Percentiles rank a stretch among this genome's conserved stretches.
phyloP scores from a whole-genome alignment of 1,140 invertebrate species.

The honey bee (Apis mellifera) region Amel_HAv3.1 CM009932.2:15296501-15297000 shows the following conservation, averaged over 20 bases:
- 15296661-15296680: background rate
- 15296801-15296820: no score
- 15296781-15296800: no score
- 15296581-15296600: background rate
- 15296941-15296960: background rate
- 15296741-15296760: no score
- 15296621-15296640: background rate
- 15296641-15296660: background rate
- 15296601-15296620: background rate
- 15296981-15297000: background rate
- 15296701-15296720: no score
- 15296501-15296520: background rate
- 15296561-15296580: conserved; percentile 19
- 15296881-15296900: no score
- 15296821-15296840: no score
- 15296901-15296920: no score
- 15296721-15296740: no score
- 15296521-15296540: background rate
- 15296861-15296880: no score
- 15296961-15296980: background rate
- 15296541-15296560: background rate
- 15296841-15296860: background rate
- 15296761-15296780: no score
- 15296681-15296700: no score
- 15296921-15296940: no score